A percentile compares a stretch with the other conserved stretches of the same genome.
phyloP scores from a whole-genome alignment of 2,113 vertebrate species.

The Helogale parvula region DNA sequence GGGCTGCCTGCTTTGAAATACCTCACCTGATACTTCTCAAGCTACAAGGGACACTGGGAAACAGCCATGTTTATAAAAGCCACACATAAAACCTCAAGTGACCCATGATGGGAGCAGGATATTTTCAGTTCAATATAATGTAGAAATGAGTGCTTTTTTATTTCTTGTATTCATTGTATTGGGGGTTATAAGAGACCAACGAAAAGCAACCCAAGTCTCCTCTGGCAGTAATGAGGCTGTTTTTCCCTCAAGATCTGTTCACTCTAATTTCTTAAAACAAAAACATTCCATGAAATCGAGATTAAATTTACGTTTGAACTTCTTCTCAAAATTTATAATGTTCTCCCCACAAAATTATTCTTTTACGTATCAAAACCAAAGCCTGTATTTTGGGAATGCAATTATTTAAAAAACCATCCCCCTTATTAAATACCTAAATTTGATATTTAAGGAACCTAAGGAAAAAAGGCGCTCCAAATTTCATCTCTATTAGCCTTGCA shows the following conservation, averaged over 20 bases:
- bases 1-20: background rate
- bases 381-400: background rate
- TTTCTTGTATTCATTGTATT: background rate
- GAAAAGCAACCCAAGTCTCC: background rate
- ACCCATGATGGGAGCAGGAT: background rate
- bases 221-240: background rate
- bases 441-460: background rate
- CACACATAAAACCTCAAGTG: slow-evolving; percentile 5
- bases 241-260: background rate
- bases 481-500: background rate
- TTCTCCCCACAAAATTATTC: slow-evolving; percentile 24
- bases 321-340: slow-evolving; percentile 1
- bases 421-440: slow-evolving; percentile 20
- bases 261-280: slow-evolving; percentile 43
- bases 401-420: slow-evolving; percentile 13
- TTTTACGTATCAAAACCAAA: slow-evolving; percentile 46
- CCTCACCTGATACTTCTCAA: background rate
- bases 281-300: background rate
- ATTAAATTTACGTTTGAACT: slow-evolving; percentile 45
- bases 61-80: background rate
- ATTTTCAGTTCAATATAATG: background rate
- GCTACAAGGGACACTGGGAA: background rate
- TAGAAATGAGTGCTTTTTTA: background rate
- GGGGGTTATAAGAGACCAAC: background rate
- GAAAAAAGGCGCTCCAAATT: slow-evolving; percentile 2